These are phyloP conservation scores for Cyrtorhinus lividipennis DNA, from an alignment of 1,140 invertebrate species.

Conservation along the genomic window DNA sequence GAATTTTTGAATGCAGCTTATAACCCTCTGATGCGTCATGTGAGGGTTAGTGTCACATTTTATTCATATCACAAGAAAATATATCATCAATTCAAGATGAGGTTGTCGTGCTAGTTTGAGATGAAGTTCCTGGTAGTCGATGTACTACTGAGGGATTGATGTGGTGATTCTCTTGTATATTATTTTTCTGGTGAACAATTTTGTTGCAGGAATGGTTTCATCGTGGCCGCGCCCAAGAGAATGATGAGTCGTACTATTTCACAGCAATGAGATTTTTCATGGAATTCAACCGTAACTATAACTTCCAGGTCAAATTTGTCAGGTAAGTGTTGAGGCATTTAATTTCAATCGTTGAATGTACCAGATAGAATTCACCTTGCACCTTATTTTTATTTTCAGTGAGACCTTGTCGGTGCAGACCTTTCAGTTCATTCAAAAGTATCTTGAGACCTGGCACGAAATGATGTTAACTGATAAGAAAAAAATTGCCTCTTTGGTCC, in stretches of 20 bases:
- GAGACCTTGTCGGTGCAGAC: conserved; percentile 78
- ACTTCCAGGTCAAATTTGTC: conserved; percentile 74
- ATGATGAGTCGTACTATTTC: conserved; percentile 87
- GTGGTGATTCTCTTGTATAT: too few relatives aligned
- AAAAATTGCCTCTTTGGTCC: conserved; percentile 63
- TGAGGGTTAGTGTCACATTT: conserved; percentile 37
- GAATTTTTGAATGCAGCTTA: conserved; percentile 85
- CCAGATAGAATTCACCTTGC: background rate
- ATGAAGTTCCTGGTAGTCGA: too few relatives aligned
- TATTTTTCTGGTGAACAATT: too few relatives aligned
- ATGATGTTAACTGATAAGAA: conserved; percentile 77
- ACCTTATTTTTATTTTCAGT: conserved; percentile 39
- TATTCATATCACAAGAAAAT: too few relatives aligned
- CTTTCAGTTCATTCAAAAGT: conserved; percentile 86
- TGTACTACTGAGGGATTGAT: background rate
- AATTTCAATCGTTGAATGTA: background rate
- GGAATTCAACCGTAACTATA: conserved; percentile 83
- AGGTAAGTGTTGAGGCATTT: too few relatives aligned
- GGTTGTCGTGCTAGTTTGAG: too few relatives aligned
- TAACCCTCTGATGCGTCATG: conserved; percentile 74
- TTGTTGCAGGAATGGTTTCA: conserved; percentile 45
- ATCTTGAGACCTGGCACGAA: conserved; percentile 79
- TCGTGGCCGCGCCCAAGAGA: conserved; percentile 41
- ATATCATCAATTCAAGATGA: too few relatives aligned
- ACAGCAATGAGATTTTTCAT: conserved; percentile 93